phyloP scores from a whole-genome alignment of 1,140 invertebrate genomes.

The Pseudachorutes palmiensis region DNA sequence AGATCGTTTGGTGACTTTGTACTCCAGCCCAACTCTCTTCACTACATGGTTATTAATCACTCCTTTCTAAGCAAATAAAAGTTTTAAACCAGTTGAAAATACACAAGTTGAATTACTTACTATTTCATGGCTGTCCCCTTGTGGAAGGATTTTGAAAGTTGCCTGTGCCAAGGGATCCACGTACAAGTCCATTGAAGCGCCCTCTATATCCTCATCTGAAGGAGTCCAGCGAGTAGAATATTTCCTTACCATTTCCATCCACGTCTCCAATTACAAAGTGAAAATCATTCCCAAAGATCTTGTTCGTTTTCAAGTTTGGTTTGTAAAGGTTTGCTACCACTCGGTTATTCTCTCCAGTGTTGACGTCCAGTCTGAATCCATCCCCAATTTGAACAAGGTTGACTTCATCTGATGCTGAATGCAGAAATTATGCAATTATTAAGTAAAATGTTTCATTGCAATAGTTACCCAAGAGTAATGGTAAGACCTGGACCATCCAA shows the following conservation, averaged over 20 bases:
- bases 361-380: background rate
- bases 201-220: background rate
- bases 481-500: too few species aligned
- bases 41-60: too few species aligned
- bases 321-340: background rate
- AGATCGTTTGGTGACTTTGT: too few species aligned
- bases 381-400: background rate
- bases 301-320: background rate
- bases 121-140: background rate
- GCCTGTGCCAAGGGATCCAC: background rate
- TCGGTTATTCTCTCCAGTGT: background rate
- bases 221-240: background rate
- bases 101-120: background rate
- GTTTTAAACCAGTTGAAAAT: background rate
- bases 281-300: background rate
- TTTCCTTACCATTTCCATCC: background rate
- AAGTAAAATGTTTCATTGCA: too few species aligned
- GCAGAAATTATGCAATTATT: too few species aligned
- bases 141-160: background rate
- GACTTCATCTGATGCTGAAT: background rate
- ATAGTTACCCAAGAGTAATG: too few species aligned
- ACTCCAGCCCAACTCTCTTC: too few species aligned
- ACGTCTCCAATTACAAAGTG: background rate
- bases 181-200: background rate
- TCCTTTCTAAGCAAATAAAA: background rate